Percentiles rank a stretch among this genome's conserved stretches.
Conservation (phyloP, 2,888 invertebrate species). For the Chymomyza procnemis region DNA sequence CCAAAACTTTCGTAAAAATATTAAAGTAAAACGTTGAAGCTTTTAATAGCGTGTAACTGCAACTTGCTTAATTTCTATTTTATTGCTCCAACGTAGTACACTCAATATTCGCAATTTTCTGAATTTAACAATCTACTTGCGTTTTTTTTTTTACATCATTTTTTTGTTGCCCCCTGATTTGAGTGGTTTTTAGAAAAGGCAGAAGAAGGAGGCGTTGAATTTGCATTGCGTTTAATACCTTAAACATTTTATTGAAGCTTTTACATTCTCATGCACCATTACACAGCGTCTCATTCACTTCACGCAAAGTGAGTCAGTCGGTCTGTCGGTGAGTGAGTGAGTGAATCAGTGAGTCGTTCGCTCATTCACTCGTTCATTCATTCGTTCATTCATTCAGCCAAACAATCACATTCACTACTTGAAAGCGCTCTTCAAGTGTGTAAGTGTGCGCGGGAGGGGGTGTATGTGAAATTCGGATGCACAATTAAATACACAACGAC, state of each 20-base stretch:
- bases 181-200: neutral
- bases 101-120: neutral
- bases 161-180: neutral
- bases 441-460: neutral
- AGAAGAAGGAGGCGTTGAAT: neutral
- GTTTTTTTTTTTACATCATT: neutral
- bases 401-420: neutral
- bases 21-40: no score
- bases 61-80: no score
- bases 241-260: conserved; percentile 26
- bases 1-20: no score
- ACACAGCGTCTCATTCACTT: conserved; percentile 3
- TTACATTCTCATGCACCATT: conserved; percentile 23
- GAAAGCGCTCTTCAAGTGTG: neutral
- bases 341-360: no score
- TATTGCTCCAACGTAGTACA: neutral
- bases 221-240: conserved; percentile 16
- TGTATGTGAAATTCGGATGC: neutral
- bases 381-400: neutral
- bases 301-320: neutral
- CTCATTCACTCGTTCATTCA: neutral
- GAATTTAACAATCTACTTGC: neutral
- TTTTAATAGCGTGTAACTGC: no score
- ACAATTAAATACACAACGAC: neutral
- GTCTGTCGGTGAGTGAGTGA: neutral